Evolutionary conservation across 2,797 vertebrate species (phyloP).

Genomic region (Thalassophryne amazonica): DNA sequence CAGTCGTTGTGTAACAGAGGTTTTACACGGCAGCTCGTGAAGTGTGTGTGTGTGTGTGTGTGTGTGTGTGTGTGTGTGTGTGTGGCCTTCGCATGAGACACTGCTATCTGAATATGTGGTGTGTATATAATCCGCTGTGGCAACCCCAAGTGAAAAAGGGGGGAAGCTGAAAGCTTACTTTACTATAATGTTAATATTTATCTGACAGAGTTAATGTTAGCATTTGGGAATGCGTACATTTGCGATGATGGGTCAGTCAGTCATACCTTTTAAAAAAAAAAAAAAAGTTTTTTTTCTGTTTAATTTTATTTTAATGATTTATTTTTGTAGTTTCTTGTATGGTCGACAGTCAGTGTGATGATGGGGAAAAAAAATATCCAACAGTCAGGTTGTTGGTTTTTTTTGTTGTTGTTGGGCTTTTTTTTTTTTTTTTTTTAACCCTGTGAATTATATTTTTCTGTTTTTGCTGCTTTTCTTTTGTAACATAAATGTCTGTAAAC

Average conservation of each 20-base stretch:
- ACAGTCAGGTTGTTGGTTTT: too few species aligned
- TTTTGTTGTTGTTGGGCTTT: not conserved
- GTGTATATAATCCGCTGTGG: too few species aligned
- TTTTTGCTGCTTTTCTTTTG: constrained; percentile 76
- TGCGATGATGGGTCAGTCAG: constrained; percentile 69
- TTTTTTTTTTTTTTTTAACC: constrained; percentile 25
- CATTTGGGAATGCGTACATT: constrained; percentile 67
- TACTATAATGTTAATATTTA: constrained; percentile 48
- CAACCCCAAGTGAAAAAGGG: too few species aligned
- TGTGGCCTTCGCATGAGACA: constrained; percentile 7
- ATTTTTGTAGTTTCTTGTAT: too few species aligned
- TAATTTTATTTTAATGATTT: constrained; percentile 59
- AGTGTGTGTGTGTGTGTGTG: not conserved
- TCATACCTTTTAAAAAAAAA: constrained; percentile 52
- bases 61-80: not conserved
- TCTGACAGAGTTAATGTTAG: constrained; percentile 58
- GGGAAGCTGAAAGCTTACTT: too few species aligned
- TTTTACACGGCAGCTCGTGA: not conserved
- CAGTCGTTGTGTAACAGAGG: constrained; percentile 7
- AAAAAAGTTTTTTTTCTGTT: constrained; percentile 70
- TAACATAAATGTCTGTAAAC: constrained; percentile 84
- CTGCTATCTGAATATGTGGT: constrained; percentile 16
- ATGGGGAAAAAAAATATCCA: constrained; percentile 17
- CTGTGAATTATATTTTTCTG: constrained; percentile 77
- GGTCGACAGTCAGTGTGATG: too few species aligned